Conservation (phyloP, 2,888 invertebrate genomes). For the Drosophila longiperda region DNA sequence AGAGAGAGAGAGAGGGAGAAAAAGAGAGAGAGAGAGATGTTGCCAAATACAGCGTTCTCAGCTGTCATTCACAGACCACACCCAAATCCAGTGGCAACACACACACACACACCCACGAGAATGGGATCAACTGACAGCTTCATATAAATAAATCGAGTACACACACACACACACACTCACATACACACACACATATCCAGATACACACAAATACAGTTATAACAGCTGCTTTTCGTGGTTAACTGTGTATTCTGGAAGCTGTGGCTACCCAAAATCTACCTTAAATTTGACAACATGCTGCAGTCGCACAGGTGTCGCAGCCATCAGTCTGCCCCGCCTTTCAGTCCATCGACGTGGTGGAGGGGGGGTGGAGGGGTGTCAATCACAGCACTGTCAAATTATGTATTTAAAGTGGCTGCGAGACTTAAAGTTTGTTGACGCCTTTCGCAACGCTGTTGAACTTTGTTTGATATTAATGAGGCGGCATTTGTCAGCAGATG, state of each 20-base stretch:
- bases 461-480: constrained; percentile 64
- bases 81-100: constrained; percentile 15
- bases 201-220: constrained; percentile 2
- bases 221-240: constrained; percentile 29
- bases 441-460: constrained; percentile 30
- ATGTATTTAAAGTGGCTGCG: constrained; percentile 51
- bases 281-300: constrained; percentile 75
- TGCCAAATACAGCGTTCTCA: constrained; percentile 47
- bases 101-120: neutral
- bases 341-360: neutral
- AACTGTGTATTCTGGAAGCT: constrained; percentile 34
- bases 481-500: constrained; percentile 64
- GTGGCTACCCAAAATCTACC: constrained; percentile 72
- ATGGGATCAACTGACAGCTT: constrained; percentile 66
- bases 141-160: constrained; percentile 69
- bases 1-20: neutral
- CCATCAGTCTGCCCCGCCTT: neutral
- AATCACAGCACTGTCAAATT: constrained; percentile 60
- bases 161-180: constrained; percentile 15
- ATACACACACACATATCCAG: neutral
- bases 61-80: constrained; percentile 68
- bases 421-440: constrained; percentile 46
- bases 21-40: neutral
- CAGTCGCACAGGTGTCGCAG: constrained; percentile 63
- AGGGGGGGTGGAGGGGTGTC: constrained; percentile 33